Evolutionary conservation across 2,888 invertebrate genomes (phyloP).

Genomic region (Polydrusus tereticollis): DNA sequence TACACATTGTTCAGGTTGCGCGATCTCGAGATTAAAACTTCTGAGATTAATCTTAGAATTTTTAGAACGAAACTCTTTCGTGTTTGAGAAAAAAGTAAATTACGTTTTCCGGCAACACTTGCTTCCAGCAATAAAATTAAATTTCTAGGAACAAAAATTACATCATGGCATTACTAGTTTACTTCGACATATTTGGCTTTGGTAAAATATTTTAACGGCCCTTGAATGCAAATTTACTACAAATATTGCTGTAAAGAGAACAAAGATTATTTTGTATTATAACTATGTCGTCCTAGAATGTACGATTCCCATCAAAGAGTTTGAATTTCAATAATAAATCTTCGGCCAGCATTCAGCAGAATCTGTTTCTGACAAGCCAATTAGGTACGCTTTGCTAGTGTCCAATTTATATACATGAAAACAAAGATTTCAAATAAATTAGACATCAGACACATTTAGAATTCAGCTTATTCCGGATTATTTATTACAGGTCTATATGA

Average conservation of each 20-base stretch:
- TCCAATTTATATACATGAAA: slow-evolving; percentile 38
- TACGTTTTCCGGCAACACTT: no score
- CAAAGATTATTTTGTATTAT: slow-evolving; percentile 35
- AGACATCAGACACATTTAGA: slow-evolving; percentile 2
- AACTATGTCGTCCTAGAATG: slow-evolving; percentile 28
- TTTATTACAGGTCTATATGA: no score
- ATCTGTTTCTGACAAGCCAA: slow-evolving; percentile 40
- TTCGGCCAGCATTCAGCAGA: slow-evolving; percentile 20
- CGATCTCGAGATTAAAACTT: no score
- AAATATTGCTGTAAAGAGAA: slow-evolving; percentile 23
- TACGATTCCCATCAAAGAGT: slow-evolving; percentile 38
- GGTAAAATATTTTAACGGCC: neutral
- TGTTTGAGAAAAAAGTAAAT: no score
- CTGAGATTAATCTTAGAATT: no score
- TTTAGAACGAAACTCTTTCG: no score
- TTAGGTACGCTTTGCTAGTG: slow-evolving; percentile 36
- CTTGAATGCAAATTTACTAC: neutral
- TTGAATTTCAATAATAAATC: slow-evolving; percentile 41
- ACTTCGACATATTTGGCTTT: neutral
- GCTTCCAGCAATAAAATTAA: no score
- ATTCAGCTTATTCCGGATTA: neutral
- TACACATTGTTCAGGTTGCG: no score
- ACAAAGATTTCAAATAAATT: slow-evolving; percentile 25
- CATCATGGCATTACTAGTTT: no score
- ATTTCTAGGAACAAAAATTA: no score